Base-by-base conservation (phyloP, 2,113 vertebrate species). In the Lophius piscatorius region DNA sequence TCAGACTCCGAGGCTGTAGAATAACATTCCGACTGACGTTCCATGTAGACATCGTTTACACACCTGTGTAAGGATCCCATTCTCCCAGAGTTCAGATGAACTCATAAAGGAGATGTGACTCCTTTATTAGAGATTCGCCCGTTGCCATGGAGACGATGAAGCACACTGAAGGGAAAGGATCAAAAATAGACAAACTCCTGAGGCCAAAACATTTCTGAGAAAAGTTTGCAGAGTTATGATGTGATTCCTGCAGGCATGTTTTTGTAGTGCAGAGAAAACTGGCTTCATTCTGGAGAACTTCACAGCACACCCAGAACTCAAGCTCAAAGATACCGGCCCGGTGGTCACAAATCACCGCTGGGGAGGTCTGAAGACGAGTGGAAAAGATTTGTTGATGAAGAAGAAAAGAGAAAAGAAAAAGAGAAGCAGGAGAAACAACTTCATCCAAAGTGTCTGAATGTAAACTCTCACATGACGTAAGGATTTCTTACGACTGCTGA, bases 41-140 rank as follows among this genome's bases (percentile, higher is more conserved):
- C 78, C 78, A 80, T 81, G 82, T 81, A 51, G 70, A 78, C 33
- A 40, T 65, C 63, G 60, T 79, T 57, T 76, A 67, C 58, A 75
- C 3, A 68, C 4, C 26, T 48, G 13, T 18, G 57, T 87, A 88
- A 88, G 86, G 88, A 84, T 88, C 88, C 85, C 56, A 42, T 71
- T 80, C 40, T 52, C 70, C 39, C 55, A 60, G 48, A 42, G 36
- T 65, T 54, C 24, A 44, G 8, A 16, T 22, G 41, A 36, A 29
- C n/a, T n/a, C n/a, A n/a, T n/a, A n/a, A n/a, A n/a, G n/a, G n/a
- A n/a, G n/a, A n/a, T n/a, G 52, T 18, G 34, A 42, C 58, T 61
- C 18, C 24, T 71, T 70, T 67, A 62, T 69, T 67, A 57, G 63
- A 41, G 54, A 69, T 44, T 68, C 29, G 29, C 26, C 48, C 58